A percentile compares a stretch with the other conserved stretches of the same genome.
Evolutionary conservation across 1,140 invertebrate species (phyloP).

Genomic region (Heliconius congener): DNA sequence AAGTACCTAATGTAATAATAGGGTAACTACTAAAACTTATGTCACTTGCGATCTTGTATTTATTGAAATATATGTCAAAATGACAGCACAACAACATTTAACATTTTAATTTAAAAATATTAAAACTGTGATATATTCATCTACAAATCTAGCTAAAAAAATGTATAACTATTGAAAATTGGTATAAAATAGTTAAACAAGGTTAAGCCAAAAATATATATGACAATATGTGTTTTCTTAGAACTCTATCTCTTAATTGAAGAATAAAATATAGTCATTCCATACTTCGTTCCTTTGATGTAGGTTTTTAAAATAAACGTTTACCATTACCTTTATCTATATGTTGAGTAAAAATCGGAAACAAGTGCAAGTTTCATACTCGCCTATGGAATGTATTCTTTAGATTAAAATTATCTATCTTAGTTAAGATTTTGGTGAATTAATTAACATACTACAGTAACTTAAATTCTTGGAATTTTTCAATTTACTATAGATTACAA

Average conservation of each 20-base stretch:
- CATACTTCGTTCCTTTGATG: background rate
- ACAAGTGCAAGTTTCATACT: background rate
- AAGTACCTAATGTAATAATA: background rate
- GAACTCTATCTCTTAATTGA: background rate
- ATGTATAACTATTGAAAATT: background rate
- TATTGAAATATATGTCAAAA: background rate
- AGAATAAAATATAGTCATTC: background rate
- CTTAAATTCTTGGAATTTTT: slow-evolving; percentile 71
- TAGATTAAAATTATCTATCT: slow-evolving; percentile 1
- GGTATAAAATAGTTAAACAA: slow-evolving; percentile 23
- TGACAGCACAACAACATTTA: slow-evolving; percentile 10
- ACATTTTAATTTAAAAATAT: slow-evolving; percentile 20
- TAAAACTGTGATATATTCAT: slow-evolving; percentile 20
- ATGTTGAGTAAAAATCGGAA: background rate
- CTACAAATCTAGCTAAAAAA: slow-evolving; percentile 21
- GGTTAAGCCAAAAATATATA: background rate
- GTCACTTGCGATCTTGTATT: background rate
- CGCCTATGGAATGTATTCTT: background rate
- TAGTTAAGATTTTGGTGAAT: background rate
- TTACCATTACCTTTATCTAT: background rate
- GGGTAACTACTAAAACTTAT: background rate
- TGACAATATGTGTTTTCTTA: background rate
- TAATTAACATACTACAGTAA: slow-evolving; percentile 39
- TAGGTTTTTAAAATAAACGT: background rate
- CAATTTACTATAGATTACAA: slow-evolving; percentile 56